Evolutionary conservation across 2,113 vertebrate genomes (phyloP).

Genomic region (Ailuropoda melanoleuca): DNA sequence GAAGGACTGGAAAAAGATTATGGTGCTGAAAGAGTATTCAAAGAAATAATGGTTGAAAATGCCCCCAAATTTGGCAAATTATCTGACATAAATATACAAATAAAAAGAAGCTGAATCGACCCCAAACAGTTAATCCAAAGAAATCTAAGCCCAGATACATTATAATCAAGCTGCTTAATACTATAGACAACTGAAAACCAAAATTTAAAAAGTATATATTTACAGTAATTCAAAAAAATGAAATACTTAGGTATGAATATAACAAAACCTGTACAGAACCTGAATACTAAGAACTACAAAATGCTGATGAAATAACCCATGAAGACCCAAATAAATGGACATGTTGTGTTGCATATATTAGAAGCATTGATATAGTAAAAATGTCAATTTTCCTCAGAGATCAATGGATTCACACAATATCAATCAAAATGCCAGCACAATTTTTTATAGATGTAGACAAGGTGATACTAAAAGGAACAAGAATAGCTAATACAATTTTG

Average conservation of each 20-base stretch:
- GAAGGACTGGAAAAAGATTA: not conserved
- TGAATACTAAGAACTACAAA: conserved; percentile 3
- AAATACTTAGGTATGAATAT: not conserved
- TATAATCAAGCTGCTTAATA: not conserved
- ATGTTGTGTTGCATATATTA: not conserved
- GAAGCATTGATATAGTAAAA: not conserved
- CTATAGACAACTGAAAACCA: not conserved
- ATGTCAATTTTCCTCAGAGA: not conserved
- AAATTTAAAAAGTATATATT: not conserved
- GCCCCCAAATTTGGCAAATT: not conserved
- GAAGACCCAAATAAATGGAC: not conserved
- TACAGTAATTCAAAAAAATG: not conserved
- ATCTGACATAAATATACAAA: not conserved
- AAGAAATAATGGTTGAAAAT: not conserved
- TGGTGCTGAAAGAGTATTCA: not conserved
- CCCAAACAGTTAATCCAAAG: not conserved
- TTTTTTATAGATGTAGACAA: not conserved
- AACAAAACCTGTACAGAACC: not conserved
- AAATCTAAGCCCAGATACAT: not conserved
- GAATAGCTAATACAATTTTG: not conserved
- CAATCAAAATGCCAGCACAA: not conserved
- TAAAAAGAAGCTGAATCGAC: not conserved
- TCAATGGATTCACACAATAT: not conserved
- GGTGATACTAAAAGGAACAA: not conserved
- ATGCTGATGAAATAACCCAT: conserved; percentile 7